A percentile compares a stretch with the other conserved stretches of the same genome.
phyloP scores from a whole-genome alignment of 2,888 invertebrate species.

The Spodoptera exigua region DNA sequence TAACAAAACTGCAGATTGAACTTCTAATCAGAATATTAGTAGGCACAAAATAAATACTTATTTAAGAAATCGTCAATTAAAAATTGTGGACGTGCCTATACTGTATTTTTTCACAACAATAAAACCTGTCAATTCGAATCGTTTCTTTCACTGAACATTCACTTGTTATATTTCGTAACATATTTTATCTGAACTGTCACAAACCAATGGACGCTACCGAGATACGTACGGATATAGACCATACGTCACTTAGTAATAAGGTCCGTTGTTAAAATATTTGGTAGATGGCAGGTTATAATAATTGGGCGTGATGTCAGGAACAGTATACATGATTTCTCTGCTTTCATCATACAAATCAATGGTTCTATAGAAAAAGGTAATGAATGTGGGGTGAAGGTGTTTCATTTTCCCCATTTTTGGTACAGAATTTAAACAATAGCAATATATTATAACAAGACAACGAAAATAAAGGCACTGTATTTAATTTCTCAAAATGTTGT shows the following conservation, averaged over 20 bases:
- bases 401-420: too few species aligned
- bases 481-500: too few species aligned
- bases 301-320: slow-evolving; percentile 37
- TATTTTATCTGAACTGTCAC: slow-evolving; percentile 38
- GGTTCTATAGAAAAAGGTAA: too few species aligned
- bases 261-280: slow-evolving; percentile 33
- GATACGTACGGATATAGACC: slow-evolving; percentile 24
- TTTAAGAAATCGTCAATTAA: too few species aligned
- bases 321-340: slow-evolving; percentile 51
- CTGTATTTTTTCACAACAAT: slow-evolving; percentile 4
- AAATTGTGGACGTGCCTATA: background rate
- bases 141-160: slow-evolving; percentile 19
- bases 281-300: slow-evolving; percentile 46
- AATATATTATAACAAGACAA: too few species aligned
- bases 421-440: too few species aligned
- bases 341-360: slow-evolving; percentile 46
- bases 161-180: slow-evolving; percentile 27
- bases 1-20: too few species aligned
- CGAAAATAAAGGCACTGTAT: too few species aligned
- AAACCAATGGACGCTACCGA: slow-evolving; percentile 37
- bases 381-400: too few species aligned
- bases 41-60: too few species aligned
- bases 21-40: too few species aligned
- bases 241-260: slow-evolving; percentile 50
- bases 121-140: slow-evolving; percentile 11